Base-by-base conservation (phyloP, 1,140 invertebrate species). In the Lepidostoma basale region DNA sequence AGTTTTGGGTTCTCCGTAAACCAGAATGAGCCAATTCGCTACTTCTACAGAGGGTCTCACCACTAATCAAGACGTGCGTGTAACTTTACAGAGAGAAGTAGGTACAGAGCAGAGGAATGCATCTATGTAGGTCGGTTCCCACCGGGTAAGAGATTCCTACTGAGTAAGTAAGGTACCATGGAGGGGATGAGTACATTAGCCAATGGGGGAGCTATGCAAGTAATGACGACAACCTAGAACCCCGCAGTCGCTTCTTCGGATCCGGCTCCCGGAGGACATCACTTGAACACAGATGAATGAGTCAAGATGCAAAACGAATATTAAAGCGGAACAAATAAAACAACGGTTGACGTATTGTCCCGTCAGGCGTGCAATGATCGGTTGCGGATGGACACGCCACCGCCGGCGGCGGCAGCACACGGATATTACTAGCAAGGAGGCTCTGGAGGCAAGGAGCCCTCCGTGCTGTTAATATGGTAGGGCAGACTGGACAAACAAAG, bases 401-500 rank as follows among this genome's bases (percentile, higher is more conserved):
- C 58, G 23, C 40, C 14, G 14, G 44, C 14, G 20, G 36, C 8
- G 58, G 10, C 36, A 42, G 49, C 49, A 14, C 20, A 33, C 16
- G 16, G 14, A 63, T 63, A 63, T 63, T 63, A 63, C 28, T 36
- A 63, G 62, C 42, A 63, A 49, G 62, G 62, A 63, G 62, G 62
- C 62, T 63, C 40, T 12, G 20, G 20, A 23, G 25, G 12, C 22
- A 59, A 16, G 22, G 36, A 63, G 62, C 63, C 52, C 63, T 66
- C 52, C 52, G 49, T 58, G 56, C 62, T 63, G 42, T 49, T 63
- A 63, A 63, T 63, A 63, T 63, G 49, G 22, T 40, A 58, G 26
- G 44, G n/a, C n/a, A 62, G 58, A 62, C 33, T 39, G 56, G 44
- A 68, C 58, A 68, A 52, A 63, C 62, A 67, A 67, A 67, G 52